These are phyloP conservation scores for Megalopta genalis DNA, from an alignment of 1,140 invertebrate species.

Conservation along the genomic window DNA sequence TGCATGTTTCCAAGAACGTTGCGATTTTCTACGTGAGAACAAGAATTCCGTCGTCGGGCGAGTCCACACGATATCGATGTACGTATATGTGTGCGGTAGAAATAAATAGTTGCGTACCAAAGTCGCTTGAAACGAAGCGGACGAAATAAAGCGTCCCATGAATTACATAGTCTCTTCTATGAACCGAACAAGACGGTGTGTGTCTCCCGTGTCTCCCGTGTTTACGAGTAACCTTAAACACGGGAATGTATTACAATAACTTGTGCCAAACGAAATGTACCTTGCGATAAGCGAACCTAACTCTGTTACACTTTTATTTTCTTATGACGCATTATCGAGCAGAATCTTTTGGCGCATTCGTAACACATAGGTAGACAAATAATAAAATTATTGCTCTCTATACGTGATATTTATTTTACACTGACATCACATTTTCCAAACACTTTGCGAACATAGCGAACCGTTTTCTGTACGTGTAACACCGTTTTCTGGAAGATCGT, in stretches of 20 bases:
- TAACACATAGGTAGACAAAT: slow-evolving; percentile 38
- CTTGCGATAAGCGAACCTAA: slow-evolving; percentile 39
- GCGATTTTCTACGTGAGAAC: slow-evolving; percentile 1
- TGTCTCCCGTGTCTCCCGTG: slow-evolving; percentile 23
- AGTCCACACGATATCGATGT: slow-evolving; percentile 35
- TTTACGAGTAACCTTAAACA: slow-evolving; percentile 32
- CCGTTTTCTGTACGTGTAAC: no score
- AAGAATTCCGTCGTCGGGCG: slow-evolving; percentile 21
- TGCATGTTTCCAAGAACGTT: slow-evolving; percentile 34
- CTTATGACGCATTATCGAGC: slow-evolving; percentile 28
- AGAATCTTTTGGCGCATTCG: slow-evolving; percentile 47
- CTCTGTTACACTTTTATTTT: slow-evolving; percentile 59
- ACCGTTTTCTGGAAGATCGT: no score
- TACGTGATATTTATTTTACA: slow-evolving; percentile 33
- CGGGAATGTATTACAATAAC: slow-evolving; percentile 52
- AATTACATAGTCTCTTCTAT: slow-evolving; percentile 5
- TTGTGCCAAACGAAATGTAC: slow-evolving; percentile 57
- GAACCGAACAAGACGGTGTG: neutral
- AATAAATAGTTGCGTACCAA: slow-evolving; percentile 18
- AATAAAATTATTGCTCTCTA: slow-evolving; percentile 64
- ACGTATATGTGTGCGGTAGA: slow-evolving; percentile 40
- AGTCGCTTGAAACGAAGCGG: slow-evolving; percentile 13
- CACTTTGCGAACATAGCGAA: neutral
- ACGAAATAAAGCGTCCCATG: neutral
- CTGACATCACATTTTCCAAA: slow-evolving; percentile 17